These are phyloP conservation scores for Cochlearius cochlearius DNA, from an alignment of 2,113 vertebrate species.

Conservation along the genomic window DNA sequence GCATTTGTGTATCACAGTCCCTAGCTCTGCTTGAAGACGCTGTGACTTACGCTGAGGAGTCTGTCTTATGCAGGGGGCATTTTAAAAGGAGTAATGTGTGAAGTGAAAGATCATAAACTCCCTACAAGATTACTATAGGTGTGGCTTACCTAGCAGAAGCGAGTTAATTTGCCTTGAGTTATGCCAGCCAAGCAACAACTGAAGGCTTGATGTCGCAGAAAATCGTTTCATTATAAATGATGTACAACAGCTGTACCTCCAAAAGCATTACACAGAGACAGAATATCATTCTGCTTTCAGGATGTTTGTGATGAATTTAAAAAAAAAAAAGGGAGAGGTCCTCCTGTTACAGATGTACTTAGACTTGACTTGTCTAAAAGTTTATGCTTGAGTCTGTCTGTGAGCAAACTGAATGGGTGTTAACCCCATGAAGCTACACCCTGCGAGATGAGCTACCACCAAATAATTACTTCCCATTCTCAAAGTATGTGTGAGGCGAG, in stretches of 20 bases:
- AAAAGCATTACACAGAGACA: background rate
- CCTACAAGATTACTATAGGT: background rate
- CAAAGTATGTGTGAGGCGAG: background rate
- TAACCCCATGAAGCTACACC: background rate
- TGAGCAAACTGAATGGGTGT: background rate
- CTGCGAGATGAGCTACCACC: background rate
- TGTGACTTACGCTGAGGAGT: background rate
- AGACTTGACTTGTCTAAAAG: background rate
- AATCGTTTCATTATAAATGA: background rate
- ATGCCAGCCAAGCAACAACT: background rate
- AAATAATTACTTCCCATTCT: background rate
- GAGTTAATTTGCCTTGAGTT: slow-evolving; percentile 12
- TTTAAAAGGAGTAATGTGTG: background rate
- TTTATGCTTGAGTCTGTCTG: background rate
- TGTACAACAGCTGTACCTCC: background rate
- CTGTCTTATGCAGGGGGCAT: background rate
- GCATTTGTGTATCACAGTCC: background rate
- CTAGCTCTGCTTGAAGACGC: background rate
- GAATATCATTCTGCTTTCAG: background rate
- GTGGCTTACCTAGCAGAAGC: background rate
- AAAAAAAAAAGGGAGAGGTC: background rate
- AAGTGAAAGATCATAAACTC: background rate
- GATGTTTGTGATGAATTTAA: background rate
- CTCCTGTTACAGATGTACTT: background rate
- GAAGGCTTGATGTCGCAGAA: background rate